A percentile compares a stretch with the other conserved stretches of the same genome.
phyloP scores from a whole-genome alignment of 2,797 vertebrate species.

The Chelon auratus region DNA sequence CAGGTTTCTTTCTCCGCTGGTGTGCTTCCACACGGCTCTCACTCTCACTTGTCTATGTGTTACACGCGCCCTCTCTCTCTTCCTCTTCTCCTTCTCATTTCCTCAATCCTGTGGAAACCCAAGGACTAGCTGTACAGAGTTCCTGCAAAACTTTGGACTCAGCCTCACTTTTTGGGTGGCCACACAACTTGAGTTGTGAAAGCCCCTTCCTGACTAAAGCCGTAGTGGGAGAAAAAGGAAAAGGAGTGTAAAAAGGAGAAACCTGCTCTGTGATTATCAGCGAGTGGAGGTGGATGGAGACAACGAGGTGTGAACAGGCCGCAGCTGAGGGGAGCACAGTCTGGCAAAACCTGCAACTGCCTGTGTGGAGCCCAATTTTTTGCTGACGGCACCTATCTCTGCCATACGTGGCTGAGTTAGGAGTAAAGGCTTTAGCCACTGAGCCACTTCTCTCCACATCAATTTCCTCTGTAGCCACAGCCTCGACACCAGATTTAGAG shows the following conservation, averaged over 20 bases:
- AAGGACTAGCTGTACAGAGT: conserved; percentile 70
- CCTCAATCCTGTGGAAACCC: conserved; percentile 73
- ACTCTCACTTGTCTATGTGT: conserved; percentile 68
- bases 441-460: conserved; percentile 60
- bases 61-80: conserved; percentile 48
- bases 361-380: conserved; percentile 41
- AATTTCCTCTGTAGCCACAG: conserved; percentile 67
- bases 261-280: conserved; percentile 74
- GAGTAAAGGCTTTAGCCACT: conserved; percentile 52
- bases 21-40: conserved; percentile 82
- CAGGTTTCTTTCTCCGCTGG: conserved; percentile 85
- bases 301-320: conserved; percentile 79
- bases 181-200: conserved; percentile 80
- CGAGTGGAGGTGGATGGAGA: conserved; percentile 73
- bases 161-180: conserved; percentile 77
- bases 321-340: conserved; percentile 54
- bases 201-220: conserved; percentile 73
- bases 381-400: conserved; percentile 55
- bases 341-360: conserved; percentile 44
- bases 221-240: conserved; percentile 50
- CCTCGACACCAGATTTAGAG: conserved; percentile 51
- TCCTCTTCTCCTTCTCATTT: conserved; percentile 69
- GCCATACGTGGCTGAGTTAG: conserved; percentile 32
- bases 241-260: conserved; percentile 62
- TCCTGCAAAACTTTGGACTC: conserved; percentile 70